phyloP scores from a whole-genome alignment of 1,140 invertebrate species.

The Zaprionus vittiger region DNA sequence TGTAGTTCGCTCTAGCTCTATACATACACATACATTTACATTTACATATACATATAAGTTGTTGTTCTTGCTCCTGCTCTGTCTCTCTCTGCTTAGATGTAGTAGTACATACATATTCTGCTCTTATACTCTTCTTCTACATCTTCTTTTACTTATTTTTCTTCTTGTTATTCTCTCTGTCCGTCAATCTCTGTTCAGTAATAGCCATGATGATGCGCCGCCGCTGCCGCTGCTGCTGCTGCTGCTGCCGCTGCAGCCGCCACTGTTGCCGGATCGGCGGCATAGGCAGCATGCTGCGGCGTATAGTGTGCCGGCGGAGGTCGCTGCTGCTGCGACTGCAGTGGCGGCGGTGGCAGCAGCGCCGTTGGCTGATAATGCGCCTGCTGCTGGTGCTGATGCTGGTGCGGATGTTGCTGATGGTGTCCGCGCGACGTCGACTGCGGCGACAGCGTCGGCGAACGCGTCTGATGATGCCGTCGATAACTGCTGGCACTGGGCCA shows the following conservation, averaged over 20 bases:
- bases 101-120: constrained; percentile 18
- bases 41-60: constrained; percentile 22
- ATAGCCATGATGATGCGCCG: constrained; percentile 48
- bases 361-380: constrained; percentile 48
- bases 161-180: constrained; percentile 7
- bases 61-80: constrained; percentile 2
- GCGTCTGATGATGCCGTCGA: constrained; percentile 42
- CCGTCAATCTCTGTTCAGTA: constrained; percentile 26
- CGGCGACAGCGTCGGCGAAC: constrained; percentile 10
- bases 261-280: constrained; percentile 27
- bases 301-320: constrained; percentile 18
- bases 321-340: constrained; percentile 54
- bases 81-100: neutral
- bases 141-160: constrained; percentile 14
- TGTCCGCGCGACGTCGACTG: constrained; percentile 30
- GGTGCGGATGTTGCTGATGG: constrained; percentile 12
- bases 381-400: neutral
- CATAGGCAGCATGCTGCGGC: constrained; percentile 27
- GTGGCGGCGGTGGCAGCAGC: constrained; percentile 47
- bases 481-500: constrained; percentile 44
- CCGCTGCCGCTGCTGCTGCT: constrained; percentile 24
- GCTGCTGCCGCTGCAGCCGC: constrained; percentile 32
- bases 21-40: constrained; percentile 27
- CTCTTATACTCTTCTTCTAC: neutral
- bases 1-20: constrained; percentile 13